Base-by-base conservation (phyloP, 2,113 vertebrate species). In the Chascanopsetta lugubris region DNA sequence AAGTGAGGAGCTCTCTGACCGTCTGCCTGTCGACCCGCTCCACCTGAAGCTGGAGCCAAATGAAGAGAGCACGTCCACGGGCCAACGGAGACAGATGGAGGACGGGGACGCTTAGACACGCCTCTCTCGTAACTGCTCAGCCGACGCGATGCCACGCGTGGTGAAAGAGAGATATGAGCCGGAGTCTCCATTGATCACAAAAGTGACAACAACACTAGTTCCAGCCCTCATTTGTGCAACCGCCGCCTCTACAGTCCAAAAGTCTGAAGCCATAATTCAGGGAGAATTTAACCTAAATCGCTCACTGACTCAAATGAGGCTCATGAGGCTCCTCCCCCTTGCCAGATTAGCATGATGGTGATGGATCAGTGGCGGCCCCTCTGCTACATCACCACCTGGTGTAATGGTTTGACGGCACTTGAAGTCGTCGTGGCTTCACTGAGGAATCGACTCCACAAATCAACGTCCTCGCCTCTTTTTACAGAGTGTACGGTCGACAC, bases 61-160 rank as follows among this genome's bases (percentile, higher is more conserved):
- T 74, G 58, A 84, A 74, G 73, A 79, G 79, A 77, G 72, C 60
- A 50, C 77, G 76, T 76, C 48, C 34, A 87, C 81, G 85, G 79
- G 74, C 79, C 80, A 83, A 68, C 65, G 66, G 75, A 87, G 80
- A 85, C 79, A 62, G 82, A 86, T 83, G 79, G 77, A 75, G 70
- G 59, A 79, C 27, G 32, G 57, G 47, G 72, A 54, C 22, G 42
- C 80, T 86, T 71, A 74, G 73, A 83, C 75, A 66, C 73, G 57
- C 65, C 45, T 29, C 61, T 54, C 66, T 74, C 36, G 25, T 72
- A 75, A 51, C 55, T 72, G 61, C 72, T 11, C 6, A 42, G 5
- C 5, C 38, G 8, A 42, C 17, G 17, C 6, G 69, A 76, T 51
- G 62, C 18, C 66, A 65, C 15, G 60, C 54, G 54, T 42, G 32